Evolutionary conservation across 1,140 invertebrate species (phyloP).

Genomic region (Aphidius ervi): DNA sequence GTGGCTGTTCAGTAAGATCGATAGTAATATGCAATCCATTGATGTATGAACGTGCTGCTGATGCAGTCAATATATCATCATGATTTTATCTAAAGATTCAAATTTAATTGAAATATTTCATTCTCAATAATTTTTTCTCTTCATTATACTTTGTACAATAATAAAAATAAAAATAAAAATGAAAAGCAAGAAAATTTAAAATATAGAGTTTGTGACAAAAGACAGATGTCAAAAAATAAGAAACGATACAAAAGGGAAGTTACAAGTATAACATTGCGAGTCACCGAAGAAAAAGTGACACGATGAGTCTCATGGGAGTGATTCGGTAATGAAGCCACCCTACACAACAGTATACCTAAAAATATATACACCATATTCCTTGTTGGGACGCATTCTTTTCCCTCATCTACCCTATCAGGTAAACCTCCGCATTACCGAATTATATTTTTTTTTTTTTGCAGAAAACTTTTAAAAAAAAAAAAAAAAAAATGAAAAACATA

Average conservation of each 20-base stretch:
- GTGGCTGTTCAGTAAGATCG: too few species aligned
- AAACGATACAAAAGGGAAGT: constrained; percentile 18
- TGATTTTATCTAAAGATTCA: too few species aligned
- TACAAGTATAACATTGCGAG: constrained; percentile 30
- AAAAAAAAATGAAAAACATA: too few species aligned
- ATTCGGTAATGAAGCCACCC: constrained; percentile 44
- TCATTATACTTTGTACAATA: too few species aligned
- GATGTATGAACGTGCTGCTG: too few species aligned
- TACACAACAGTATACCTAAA: constrained; percentile 10
- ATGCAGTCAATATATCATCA: too few species aligned
- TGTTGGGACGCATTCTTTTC: constrained; percentile 30
- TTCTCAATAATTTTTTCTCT: too few species aligned
- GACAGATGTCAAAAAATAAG: background rate
- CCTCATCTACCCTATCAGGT: constrained; percentile 2
- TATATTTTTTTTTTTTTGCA: constrained; percentile 16
- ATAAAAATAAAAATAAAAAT: too few species aligned
- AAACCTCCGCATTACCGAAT: constrained; percentile 31
- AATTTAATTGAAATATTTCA: too few species aligned
- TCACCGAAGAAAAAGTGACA: constrained; percentile 34
- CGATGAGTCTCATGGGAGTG: constrained; percentile 40
- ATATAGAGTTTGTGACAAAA: background rate
- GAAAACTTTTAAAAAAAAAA: too few species aligned
- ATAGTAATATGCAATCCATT: too few species aligned
- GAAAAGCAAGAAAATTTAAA: background rate
- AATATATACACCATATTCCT: background rate